A percentile compares a stretch with the other conserved stretches of the same genome.
Conservation (phyloP, 2,113 vertebrate species). For the Gymnorhina tibicen region DNA sequence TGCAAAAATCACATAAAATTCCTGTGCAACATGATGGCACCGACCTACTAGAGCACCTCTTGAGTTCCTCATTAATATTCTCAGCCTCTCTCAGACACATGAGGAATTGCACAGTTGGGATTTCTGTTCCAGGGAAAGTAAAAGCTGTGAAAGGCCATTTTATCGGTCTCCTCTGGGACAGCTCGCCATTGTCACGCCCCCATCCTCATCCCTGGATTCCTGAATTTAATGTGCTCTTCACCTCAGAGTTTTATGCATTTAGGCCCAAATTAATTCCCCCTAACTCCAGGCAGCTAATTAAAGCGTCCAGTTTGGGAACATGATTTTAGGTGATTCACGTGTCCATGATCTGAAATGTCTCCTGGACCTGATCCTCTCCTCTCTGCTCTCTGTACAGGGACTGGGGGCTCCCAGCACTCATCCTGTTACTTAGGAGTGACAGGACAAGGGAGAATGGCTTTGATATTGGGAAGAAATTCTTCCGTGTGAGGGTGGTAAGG, state of each 20-base stretch:
- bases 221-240: background rate
- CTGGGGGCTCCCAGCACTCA: background rate
- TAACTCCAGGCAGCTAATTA: background rate
- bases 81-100: background rate
- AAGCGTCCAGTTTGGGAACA: background rate
- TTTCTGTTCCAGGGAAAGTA: background rate
- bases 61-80: background rate
- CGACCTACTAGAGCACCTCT: background rate
- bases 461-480: background rate
- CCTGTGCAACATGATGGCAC: background rate
- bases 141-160: background rate
- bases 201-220: background rate
- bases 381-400: background rate
- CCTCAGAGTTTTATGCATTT: background rate
- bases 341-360: background rate
- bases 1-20: background rate
- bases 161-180: background rate
- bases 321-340: background rate
- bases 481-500: background rate
- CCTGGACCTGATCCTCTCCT: background rate
- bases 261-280: background rate
- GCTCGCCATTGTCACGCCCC: rapidly evolving
- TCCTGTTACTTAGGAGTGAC: background rate
- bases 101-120: background rate
- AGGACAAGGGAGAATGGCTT: background rate